Conservation (phyloP, 2,888 invertebrate genomes). For the Hydroisotoma schaefferi region DNA sequence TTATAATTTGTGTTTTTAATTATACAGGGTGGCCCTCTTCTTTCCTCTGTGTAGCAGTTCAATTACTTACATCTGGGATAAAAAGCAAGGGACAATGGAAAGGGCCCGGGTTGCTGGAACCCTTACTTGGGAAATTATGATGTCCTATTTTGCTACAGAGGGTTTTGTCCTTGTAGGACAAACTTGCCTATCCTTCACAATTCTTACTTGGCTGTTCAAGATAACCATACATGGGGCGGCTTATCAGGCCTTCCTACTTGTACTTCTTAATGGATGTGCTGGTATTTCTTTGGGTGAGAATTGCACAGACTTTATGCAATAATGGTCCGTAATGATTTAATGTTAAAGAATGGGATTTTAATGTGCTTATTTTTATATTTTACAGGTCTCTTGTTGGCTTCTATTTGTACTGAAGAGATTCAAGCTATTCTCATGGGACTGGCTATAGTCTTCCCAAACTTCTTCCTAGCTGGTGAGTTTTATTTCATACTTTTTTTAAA, state of each 20-base stretch:
- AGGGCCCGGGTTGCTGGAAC: constrained; percentile 62
- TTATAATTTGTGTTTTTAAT: constrained; percentile 1
- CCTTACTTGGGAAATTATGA: constrained; percentile 81
- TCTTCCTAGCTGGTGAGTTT: constrained; percentile 33
- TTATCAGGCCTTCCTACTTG: constrained; percentile 74
- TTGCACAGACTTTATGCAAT: neutral
- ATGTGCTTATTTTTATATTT: constrained; percentile 18
- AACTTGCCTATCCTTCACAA: constrained; percentile 80
- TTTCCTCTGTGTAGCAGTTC: constrained; percentile 65
- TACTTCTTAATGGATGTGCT: constrained; percentile 83
- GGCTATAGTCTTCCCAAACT: constrained; percentile 60
- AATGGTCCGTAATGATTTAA: neutral
- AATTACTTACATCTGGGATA: constrained; percentile 41
- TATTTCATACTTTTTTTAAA: neutral
- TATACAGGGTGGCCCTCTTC: constrained; percentile 83
- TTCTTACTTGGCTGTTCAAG: constrained; percentile 84
- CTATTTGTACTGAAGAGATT: constrained; percentile 83
- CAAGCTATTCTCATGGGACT: constrained; percentile 88
- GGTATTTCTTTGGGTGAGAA: constrained; percentile 90
- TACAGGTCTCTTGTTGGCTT: constrained; percentile 80
- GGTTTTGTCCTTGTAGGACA: constrained; percentile 93
- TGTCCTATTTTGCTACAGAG: constrained; percentile 89
- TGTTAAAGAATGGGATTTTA: no score
- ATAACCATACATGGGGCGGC: constrained; percentile 87
- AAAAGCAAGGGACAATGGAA: constrained; percentile 41